Conservation (phyloP, 2,888 invertebrate species). For the Rapana venosa region DNA sequence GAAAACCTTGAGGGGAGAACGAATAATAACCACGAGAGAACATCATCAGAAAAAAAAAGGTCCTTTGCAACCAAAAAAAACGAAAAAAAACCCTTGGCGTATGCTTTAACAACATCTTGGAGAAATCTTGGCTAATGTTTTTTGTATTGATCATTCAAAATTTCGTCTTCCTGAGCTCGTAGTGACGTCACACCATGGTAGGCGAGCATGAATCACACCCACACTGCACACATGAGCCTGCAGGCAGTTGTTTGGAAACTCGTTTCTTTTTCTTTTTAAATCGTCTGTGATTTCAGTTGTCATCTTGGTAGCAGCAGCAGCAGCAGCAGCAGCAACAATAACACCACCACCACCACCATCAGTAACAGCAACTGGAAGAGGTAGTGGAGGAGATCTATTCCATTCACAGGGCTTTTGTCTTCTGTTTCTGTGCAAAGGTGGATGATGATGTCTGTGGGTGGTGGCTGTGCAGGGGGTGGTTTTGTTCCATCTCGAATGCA, state of each 20-base stretch:
- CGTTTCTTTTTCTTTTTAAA: background rate
- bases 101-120: background rate
- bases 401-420: too few relatives aligned
- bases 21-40: background rate
- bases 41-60: background rate
- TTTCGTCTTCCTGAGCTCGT: background rate
- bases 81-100: background rate
- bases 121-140: background rate
- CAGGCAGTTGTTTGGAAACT: too few relatives aligned
- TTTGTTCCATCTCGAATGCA: too few relatives aligned
- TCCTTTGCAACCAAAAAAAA: background rate
- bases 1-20: background rate
- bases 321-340: too few relatives aligned
- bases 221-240: background rate
- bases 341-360: too few relatives aligned
- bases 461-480: too few relatives aligned
- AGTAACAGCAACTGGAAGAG: too few relatives aligned
- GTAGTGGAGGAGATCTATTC: too few relatives aligned
- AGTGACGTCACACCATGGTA: too few relatives aligned
- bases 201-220: background rate
- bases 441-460: too few relatives aligned
- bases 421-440: too few relatives aligned
- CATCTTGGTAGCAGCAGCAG: background rate
- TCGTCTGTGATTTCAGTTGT: background rate
- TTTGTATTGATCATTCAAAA: background rate